A percentile compares a stretch with the other conserved stretches of the same genome.
Conservation (phyloP, 1,140 invertebrate genomes). For the Laupala kohalensis region DNA sequence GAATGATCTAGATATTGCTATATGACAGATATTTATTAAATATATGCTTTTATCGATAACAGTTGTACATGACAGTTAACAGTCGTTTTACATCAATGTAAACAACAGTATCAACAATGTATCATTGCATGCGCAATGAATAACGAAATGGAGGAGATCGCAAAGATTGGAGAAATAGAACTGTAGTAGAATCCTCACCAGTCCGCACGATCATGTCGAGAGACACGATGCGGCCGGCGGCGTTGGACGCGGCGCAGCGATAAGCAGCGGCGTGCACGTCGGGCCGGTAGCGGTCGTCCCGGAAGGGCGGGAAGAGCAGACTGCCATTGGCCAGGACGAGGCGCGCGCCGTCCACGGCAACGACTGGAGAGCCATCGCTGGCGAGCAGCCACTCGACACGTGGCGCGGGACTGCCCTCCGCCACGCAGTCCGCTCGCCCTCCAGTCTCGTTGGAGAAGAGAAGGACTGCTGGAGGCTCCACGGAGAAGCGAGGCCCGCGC, state of each 20-base stretch:
- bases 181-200: not conserved
- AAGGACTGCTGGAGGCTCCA: constrained; percentile 26
- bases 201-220: constrained; percentile 14
- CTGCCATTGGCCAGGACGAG: constrained; percentile 26
- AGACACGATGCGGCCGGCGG: constrained; percentile 19
- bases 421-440: constrained; percentile 26
- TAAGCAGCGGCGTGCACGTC: constrained; percentile 33
- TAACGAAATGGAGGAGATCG: too few species aligned
- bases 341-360: constrained; percentile 25
- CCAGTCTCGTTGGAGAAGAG: constrained; percentile 29
- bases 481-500: constrained; percentile 35
- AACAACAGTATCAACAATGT: too few species aligned
- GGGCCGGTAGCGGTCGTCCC: constrained; percentile 26
- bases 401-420: constrained; percentile 26
- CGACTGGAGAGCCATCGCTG: constrained; percentile 24
- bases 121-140: too few species aligned
- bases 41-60: too few species aligned
- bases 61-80: too few species aligned
- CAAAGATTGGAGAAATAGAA: not conserved
- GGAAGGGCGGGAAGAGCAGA: constrained; percentile 32
- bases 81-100: too few species aligned
- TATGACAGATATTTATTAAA: too few species aligned
- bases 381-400: constrained; percentile 23
- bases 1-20: too few species aligned
- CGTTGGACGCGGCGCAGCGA: constrained; percentile 32